These are phyloP conservation scores for Hydrotaea cyrtoneurina DNA, from an alignment of 2,888 invertebrate species.

Conservation along the genomic window DNA sequence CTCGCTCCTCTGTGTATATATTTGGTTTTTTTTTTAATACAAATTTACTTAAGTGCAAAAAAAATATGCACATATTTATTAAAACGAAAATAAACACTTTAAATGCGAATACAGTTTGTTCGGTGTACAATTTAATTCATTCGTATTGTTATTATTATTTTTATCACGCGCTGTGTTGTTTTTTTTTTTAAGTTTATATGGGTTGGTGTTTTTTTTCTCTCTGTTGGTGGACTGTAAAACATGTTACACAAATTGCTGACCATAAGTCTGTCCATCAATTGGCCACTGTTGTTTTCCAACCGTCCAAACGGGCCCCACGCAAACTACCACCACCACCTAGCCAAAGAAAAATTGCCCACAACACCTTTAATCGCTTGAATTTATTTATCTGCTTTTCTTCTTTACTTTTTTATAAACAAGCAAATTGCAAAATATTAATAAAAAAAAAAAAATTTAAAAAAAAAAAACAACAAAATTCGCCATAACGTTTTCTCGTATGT, in stretches of 20 bases:
- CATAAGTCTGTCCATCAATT: background rate
- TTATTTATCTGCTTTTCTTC: background rate
- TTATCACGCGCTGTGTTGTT: constrained; percentile 8
- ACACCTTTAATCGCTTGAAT: background rate
- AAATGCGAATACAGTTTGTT: background rate
- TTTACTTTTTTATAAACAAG: background rate
- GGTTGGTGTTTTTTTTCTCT: too few relatives aligned
- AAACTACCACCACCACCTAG: background rate
- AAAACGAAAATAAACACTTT: background rate
- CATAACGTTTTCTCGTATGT: background rate
- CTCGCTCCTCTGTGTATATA: background rate
- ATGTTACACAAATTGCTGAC: constrained; percentile 24
- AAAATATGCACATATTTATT: constrained; percentile 11
- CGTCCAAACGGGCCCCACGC: background rate
- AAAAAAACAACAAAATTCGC: background rate
- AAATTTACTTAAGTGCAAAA: constrained; percentile 1
- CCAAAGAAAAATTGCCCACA: constrained; percentile 1
- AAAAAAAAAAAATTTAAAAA: background rate
- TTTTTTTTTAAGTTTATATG: background rate
- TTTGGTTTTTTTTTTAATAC: background rate
- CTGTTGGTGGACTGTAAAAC: constrained; percentile 8
- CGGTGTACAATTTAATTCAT: constrained; percentile 2
- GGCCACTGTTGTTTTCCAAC: background rate
- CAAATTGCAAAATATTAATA: constrained; percentile 13
- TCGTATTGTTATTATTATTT: constrained; percentile 8